A percentile compares a stretch with the other conserved stretches of the same genome.
Evolutionary conservation across 2,113 vertebrate species (phyloP).

Genomic region (Peromyscus maniculatus): DNA sequence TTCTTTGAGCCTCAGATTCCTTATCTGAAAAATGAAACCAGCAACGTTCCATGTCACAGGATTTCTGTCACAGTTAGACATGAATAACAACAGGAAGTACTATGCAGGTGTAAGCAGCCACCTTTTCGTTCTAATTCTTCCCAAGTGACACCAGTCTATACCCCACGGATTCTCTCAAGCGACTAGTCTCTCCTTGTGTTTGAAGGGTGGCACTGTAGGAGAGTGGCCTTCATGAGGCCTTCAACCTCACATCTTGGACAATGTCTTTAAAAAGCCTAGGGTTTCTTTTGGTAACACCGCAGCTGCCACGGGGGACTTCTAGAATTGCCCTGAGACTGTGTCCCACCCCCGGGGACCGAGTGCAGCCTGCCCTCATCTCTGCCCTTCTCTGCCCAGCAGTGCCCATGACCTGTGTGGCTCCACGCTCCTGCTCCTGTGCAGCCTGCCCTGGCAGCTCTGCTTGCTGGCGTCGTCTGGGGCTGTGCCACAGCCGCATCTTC

Average conservation of each 20-base stretch:
- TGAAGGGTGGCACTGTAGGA: background rate
- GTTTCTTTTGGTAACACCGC: background rate
- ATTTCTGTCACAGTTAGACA: rapidly evolving
- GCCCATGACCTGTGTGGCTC: background rate
- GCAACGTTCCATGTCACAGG: background rate
- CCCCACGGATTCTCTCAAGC: background rate
- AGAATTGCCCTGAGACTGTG: background rate
- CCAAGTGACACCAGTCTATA: background rate
- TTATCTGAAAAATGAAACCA: background rate
- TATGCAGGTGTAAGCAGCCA: rapidly evolving
- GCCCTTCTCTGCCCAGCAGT: conserved; percentile 71
- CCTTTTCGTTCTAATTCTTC: rapidly evolving
- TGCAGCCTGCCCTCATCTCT: conserved; percentile 49
- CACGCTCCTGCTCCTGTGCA: background rate
- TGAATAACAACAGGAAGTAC: background rate
- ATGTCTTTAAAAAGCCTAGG: background rate
- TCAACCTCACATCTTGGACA: background rate
- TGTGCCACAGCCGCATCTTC: conserved; percentile 78
- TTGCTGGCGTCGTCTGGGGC: conserved; percentile 72
- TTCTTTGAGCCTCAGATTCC: conserved; percentile 18
- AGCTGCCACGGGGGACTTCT: background rate
- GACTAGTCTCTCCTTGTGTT: background rate
- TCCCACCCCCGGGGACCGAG: background rate
- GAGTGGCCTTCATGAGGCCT: background rate
- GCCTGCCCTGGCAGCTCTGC: conserved; percentile 50